These are phyloP conservation scores for Scortum barcoo DNA, from an alignment of 2,113 vertebrate genomes.

Conservation along the genomic window DNA sequence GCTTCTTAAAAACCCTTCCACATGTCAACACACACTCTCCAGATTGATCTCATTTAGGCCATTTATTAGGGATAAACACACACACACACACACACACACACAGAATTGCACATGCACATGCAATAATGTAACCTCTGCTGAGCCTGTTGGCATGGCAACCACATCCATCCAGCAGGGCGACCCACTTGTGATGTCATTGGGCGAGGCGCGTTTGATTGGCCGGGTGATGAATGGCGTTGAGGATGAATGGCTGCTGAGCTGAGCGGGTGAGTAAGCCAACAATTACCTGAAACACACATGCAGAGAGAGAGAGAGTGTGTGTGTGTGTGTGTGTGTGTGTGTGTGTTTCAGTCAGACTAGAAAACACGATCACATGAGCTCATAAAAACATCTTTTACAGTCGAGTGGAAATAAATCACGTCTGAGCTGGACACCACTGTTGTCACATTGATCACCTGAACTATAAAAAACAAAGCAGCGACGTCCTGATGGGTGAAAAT, in stretches of 20 bases:
- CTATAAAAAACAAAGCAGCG: neutral
- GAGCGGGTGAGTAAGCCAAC: constrained; percentile 1
- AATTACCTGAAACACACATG: constrained; percentile 32
- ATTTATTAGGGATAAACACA: constrained; percentile 8
- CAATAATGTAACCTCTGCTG: constrained; percentile 41
- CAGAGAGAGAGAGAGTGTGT: neutral
- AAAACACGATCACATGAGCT: neutral
- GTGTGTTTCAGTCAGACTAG: neutral
- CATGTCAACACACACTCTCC: constrained; percentile 1
- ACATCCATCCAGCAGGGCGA: constrained; percentile 44
- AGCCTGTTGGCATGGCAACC: constrained; percentile 66
- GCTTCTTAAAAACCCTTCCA: neutral
- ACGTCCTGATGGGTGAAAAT: neutral
- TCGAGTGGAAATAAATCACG: neutral
- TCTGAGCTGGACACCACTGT: neutral
- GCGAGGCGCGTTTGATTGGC: constrained; percentile 41
- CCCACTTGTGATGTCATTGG: constrained; percentile 50
- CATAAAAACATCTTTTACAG: neutral
- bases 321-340: no score
- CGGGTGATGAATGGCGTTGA: constrained; percentile 6
- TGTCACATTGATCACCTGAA: neutral
- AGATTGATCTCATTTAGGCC: constrained; percentile 35
- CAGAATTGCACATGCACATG: no score
- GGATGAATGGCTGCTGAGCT: constrained; percentile 31
- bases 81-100: constrained; percentile 26